Base-by-base conservation (phyloP, 2,797 vertebrate genomes). In the Strix occidentalis region DNA sequence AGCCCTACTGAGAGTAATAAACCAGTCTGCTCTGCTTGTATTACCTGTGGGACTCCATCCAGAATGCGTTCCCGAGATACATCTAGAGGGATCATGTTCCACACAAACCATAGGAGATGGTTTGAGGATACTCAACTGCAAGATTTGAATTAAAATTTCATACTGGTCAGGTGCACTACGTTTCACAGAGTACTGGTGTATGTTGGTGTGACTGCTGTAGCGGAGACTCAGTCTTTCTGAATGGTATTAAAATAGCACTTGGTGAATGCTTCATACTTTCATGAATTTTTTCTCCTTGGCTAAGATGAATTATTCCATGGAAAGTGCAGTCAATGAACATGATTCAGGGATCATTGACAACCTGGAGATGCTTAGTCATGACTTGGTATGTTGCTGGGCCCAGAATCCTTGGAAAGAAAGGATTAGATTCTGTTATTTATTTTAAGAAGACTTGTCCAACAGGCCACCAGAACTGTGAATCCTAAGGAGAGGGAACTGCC, bases 281-380 rank as follows among this genome's bases (percentile, higher is more conserved):
- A 24, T 75, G 18, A 5, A 2, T 79, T 69, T 53, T 26, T 51
- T 83, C 19, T 84, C 11, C 16, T 87, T 87, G 45, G 16, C 31
- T 13, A 9, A 46, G 48, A 65, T 85, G 39, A 90, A 37, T 87
- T 90, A 66, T 70, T 84, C 35, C 1, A 33, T 77, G 51, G 48
- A 48, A 89, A 82, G 58, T 83, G 60, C 58, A 80, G 51, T 92
- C 46, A 69, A 1, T 87, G 75, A 74, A 56, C 68, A 85, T 89
- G 81, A 93, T 95, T 89, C 90, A 92, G 90, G 86, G 31, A 60
- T 89, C 94, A 76, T n/a, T 82, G 75, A 90, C 61, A 83, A 6
- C 75, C 70, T 92, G 41, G 66, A 92, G 89, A 57, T 95, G 95
- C 95, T 97, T 95, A 93, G 92, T 97, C 93, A 95, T 94, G 89